These are phyloP conservation scores for Sigmodon hispidus DNA, from an alignment of 2,113 vertebrate species.

Conservation along the genomic window DNA sequence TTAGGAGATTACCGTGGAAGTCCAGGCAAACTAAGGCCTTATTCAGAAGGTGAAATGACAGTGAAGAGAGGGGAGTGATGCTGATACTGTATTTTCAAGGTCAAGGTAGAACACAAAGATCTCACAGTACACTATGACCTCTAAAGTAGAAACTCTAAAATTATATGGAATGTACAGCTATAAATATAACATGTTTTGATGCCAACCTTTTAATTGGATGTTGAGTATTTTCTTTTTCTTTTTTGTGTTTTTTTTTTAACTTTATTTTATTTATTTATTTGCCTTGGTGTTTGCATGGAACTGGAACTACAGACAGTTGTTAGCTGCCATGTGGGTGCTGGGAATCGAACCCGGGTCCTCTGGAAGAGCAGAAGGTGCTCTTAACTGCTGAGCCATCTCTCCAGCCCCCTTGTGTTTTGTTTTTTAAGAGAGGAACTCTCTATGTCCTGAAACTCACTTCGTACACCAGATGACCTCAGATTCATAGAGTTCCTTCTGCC, in stretches of 20 bases:
- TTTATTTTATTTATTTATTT: too few relatives aligned
- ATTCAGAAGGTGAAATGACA: not conserved
- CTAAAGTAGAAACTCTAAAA: constrained; percentile 40
- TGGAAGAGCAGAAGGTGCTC: too few relatives aligned
- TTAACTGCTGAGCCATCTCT: too few relatives aligned
- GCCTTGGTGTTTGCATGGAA: too few relatives aligned
- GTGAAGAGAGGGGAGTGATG: not conserved
- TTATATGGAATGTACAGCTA: not conserved
- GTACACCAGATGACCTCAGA: not conserved
- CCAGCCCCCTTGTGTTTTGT: not conserved
- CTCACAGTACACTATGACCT: not conserved
- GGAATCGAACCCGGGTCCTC: too few relatives aligned
- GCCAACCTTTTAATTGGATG: constrained; percentile 20
- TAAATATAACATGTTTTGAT: constrained; percentile 15
- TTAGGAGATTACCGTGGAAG: not conserved
- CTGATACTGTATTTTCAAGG: not conserved
- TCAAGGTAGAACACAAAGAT: not conserved
- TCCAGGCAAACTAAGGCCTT: not conserved
- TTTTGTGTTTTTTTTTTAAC: not conserved
- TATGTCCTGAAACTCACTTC: not conserved
- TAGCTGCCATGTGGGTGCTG: too few relatives aligned
- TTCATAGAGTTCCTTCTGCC: not conserved
- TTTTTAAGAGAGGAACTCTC: not conserved
- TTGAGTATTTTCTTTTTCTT: not conserved
- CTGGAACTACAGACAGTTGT: too few relatives aligned